phyloP scores from a whole-genome alignment of 2,888 invertebrate genomes.

The Macrophya alboannulata region DNA sequence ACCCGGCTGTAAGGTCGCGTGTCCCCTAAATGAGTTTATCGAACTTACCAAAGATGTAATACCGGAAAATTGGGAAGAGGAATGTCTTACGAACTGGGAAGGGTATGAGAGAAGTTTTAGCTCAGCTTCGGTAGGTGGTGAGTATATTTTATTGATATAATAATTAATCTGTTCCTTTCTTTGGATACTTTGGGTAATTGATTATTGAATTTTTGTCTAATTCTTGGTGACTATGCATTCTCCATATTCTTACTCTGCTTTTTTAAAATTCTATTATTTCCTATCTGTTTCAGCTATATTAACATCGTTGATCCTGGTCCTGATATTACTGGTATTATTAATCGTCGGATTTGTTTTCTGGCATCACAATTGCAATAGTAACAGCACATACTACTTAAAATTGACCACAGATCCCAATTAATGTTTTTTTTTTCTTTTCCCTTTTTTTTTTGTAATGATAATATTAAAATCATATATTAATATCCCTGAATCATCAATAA shows the following conservation, averaged over 20 bases:
- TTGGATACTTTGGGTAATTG: background rate
- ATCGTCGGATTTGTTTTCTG: constrained; percentile 74
- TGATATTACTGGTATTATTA: constrained; percentile 71
- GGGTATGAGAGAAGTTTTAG: constrained; percentile 68
- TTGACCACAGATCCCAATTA: constrained; percentile 72
- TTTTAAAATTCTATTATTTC: background rate
- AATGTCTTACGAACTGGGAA: constrained; percentile 81
- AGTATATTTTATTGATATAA: constrained; percentile 54
- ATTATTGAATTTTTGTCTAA: constrained; percentile 2
- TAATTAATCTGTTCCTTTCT: constrained; percentile 1
- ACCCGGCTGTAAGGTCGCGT: constrained; percentile 85
- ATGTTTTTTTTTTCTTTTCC: background rate
- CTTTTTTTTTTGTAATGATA: background rate
- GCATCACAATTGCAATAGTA: constrained; percentile 73
- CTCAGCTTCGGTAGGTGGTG: constrained; percentile 72
- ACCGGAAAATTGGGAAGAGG: constrained; percentile 85
- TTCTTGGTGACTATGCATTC: background rate
- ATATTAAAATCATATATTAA: background rate
- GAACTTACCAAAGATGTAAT: constrained; percentile 84
- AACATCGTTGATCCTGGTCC: constrained; percentile 71
- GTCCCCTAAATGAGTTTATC: constrained; percentile 84
- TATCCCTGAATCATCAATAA: background rate
- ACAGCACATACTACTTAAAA: constrained; percentile 74
- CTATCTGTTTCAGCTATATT: constrained; percentile 72
- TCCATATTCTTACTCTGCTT: constrained; percentile 1